Evolutionary conservation across 2,888 invertebrate genomes (phyloP).

Genomic region (Cerastoderma edule): DNA sequence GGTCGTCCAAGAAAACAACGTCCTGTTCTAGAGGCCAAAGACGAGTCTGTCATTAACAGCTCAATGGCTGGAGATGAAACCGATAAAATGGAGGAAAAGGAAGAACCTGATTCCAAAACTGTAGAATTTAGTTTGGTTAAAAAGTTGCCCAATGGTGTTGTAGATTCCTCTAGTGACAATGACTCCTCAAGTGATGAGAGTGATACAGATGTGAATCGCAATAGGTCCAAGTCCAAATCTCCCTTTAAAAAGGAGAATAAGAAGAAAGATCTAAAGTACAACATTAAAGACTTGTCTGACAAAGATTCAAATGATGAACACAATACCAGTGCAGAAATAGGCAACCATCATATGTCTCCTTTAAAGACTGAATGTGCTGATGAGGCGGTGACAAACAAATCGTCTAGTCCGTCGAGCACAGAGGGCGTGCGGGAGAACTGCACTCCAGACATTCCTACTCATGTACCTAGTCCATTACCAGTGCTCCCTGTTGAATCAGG

Average conservation of each 20-base stretch:
- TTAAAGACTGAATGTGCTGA: conserved; percentile 49
- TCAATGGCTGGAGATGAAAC: conserved; percentile 1
- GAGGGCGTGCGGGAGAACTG: conserved; percentile 64
- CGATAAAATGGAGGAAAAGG: not conserved
- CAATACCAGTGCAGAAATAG: conserved; percentile 55
- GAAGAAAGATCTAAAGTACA: conserved; percentile 10
- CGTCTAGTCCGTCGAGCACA: conserved; percentile 67
- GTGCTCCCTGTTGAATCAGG: conserved; percentile 67
- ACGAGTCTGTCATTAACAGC: not conserved
- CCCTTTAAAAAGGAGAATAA: conserved; percentile 28
- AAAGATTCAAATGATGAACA: conserved; percentile 47
- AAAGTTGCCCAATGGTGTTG: conserved; percentile 15
- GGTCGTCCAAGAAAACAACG: conserved; percentile 3
- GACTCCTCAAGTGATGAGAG: conserved; percentile 45
- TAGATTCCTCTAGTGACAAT: conserved; percentile 40
- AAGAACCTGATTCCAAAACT: no score
- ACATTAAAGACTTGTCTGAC: not conserved
- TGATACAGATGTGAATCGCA: conserved; percentile 39
- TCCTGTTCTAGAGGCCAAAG: not conserved
- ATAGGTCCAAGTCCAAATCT: conserved; percentile 26
- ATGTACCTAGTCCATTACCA: conserved; percentile 68
- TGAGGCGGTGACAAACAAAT: conserved; percentile 46
- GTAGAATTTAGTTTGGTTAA: not conserved
- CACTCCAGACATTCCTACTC: conserved; percentile 64
- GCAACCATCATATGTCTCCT: conserved; percentile 15